These are phyloP conservation scores for Luffia ferchaultella DNA, from an alignment of 2,888 invertebrate genomes.

Conservation along the genomic window DNA sequence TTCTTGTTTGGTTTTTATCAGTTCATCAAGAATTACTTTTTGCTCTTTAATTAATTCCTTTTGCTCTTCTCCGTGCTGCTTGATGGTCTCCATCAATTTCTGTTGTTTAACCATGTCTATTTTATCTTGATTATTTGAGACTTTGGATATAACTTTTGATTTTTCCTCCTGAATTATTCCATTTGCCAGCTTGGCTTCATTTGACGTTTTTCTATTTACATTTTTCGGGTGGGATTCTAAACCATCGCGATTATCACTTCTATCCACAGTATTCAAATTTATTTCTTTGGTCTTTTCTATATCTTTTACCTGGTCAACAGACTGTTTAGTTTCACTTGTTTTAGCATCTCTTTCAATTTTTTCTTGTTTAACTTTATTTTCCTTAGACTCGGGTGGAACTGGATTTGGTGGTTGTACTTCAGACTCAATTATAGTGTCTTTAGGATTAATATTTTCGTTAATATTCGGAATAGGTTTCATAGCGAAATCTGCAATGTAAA, in stretches of 20 bases:
- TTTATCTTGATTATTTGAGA: slow-evolving; percentile 25
- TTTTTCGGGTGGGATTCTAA: slow-evolving; percentile 42
- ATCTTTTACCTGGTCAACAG: slow-evolving; percentile 37
- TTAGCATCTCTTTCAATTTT: slow-evolving; percentile 6
- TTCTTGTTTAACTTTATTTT: slow-evolving; percentile 28
- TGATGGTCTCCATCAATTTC: slow-evolving; percentile 69
- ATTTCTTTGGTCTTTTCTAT: slow-evolving; percentile 29
- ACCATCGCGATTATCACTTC: slow-evolving; percentile 16
- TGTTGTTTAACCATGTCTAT: slow-evolving; percentile 45
- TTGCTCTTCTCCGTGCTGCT: slow-evolving; percentile 74
- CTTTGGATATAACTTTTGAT: slow-evolving; percentile 20
- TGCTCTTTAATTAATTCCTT: slow-evolving; percentile 73
- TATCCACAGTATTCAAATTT: slow-evolving; percentile 7
- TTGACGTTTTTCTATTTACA: slow-evolving; percentile 27
- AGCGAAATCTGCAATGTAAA: slow-evolving; percentile 8
- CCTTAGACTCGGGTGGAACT: slow-evolving; percentile 40
- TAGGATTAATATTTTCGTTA: slow-evolving; percentile 19
- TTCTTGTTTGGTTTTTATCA: slow-evolving; percentile 64
- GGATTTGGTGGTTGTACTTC: slow-evolving; percentile 55
- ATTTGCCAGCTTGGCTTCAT: slow-evolving; percentile 9
- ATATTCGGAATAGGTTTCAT: slow-evolving; percentile 23
- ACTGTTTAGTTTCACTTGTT: slow-evolving; percentile 46
- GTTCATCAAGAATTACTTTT: slow-evolving; percentile 68
- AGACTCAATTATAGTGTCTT: slow-evolving; percentile 37
- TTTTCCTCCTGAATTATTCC: slow-evolving; percentile 21